Evolutionary conservation across 2,797 vertebrate genomes (phyloP).

Genomic region (Scarus forsteni): DNA sequence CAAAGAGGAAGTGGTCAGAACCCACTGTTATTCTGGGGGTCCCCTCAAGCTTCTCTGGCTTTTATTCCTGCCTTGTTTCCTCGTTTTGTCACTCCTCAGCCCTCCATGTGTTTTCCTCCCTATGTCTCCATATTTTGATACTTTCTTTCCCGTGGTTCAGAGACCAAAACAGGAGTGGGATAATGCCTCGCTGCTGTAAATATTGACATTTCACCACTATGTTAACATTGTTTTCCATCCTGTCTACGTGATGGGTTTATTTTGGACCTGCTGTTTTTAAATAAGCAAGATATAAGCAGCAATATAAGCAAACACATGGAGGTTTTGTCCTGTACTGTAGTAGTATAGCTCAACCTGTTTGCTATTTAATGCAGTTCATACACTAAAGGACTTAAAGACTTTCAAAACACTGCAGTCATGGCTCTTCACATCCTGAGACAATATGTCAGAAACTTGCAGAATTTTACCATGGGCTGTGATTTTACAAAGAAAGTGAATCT

Average conservation of each 20-base stretch:
- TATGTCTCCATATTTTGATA: constrained; percentile 40
- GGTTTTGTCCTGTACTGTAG: constrained; percentile 49
- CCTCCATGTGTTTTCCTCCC: constrained; percentile 22
- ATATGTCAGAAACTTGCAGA: no score
- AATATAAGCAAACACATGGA: constrained; percentile 54
- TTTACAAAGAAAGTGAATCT: no score
- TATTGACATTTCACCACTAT: constrained; percentile 58
- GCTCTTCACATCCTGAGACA: no score
- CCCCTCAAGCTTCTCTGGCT: constrained; percentile 66
- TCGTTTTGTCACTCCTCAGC: constrained; percentile 49
- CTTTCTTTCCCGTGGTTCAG: constrained; percentile 35
- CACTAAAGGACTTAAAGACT: no score
- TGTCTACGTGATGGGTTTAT: constrained; percentile 36
- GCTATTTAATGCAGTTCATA: constrained; percentile 24
- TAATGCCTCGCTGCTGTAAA: constrained; percentile 45
- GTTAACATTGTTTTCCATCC: constrained; percentile 12
- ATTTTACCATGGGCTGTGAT: no score
- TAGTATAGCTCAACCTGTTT: constrained; percentile 63
- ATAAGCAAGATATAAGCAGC: constrained; percentile 15
- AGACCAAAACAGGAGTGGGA: not conserved
- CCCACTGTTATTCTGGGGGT: constrained; percentile 79
- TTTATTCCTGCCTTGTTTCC: constrained; percentile 52
- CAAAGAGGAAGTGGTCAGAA: constrained; percentile 83
- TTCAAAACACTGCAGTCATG: no score
- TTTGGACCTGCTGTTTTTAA: constrained; percentile 45